Base-by-base conservation (phyloP, 1,140 invertebrate genomes). In the Eriosoma lanigerum region DNA sequence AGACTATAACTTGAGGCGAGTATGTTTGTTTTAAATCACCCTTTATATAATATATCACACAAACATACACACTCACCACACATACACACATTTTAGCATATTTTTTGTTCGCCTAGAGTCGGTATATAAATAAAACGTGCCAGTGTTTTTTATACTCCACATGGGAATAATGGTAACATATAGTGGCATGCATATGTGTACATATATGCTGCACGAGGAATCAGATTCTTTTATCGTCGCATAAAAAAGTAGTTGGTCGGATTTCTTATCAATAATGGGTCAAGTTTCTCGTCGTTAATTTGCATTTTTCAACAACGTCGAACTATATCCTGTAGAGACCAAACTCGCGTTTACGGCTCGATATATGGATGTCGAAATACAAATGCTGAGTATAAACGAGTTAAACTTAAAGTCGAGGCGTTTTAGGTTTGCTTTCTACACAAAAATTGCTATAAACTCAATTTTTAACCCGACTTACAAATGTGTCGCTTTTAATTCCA, bases 201-300 rank as follows among this genome's bases (percentile, higher is more conserved):
- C 54, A 32, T 24, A 52, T n/a, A n/a, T n/a, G n/a, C n/a, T 32
- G n/a, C 17, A 38, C 19, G 44, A 56, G 2, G 4, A 75, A 75
- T 76, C 26, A 8, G 52, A 58, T 76, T 58, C 32, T 76, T 76
- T 76, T 76, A 76, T 76, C 52, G 72, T 38, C 29, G 32, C 54
- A 58, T 76, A 76, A 76, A 76, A 76, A 76, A 75, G 24, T 21
- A 76, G 21, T 15, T 58, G 52, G 21, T 21, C 72, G 52, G 52
- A 58, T 76, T 76, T 38, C 72, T 76, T 76, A 76, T 76, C 72
- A 76, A 76, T 76, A 76, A 76, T 58, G 72, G 72, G 72, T 58
- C 72, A 58, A 76, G 72, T 76, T 56, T 44, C 26, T 10, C 26
- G 15, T 24, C 26, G 72, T 76, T 76, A 32, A 58, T 76, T 76